Base-by-base conservation (phyloP, 2,888 invertebrate species). In the Cosmorhoe ocellata region DNA sequence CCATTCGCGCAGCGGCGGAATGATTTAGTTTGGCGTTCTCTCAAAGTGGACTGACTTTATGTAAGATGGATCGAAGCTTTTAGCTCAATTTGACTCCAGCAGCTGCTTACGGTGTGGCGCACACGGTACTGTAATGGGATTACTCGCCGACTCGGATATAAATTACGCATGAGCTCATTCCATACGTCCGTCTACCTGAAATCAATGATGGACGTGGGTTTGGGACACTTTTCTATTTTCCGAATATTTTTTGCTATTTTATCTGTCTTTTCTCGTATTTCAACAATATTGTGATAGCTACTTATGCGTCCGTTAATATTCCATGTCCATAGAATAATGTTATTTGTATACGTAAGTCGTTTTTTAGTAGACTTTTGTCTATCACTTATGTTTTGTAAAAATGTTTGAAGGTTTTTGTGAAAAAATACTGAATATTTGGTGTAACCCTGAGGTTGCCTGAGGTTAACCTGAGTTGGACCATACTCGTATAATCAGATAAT, bases 51-150 rank as follows among this genome's bases (percentile, higher is more conserved):
- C 81, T 69, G 79, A 81, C 79, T 81, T 80, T 72, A 67, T 67
- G 67, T 74, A 81, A 85, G 84, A 86, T 82, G 81, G 82, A 84
- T 84, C 77, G 83, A 81, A 75, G 84, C 85, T 86, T 86, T 87
- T 85, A 86, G 81, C 75, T 79, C 81, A 79, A 83, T 83, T 81
- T 79, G 74, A 76, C 74, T 76, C 67, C 70, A 68, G 58, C 78
- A 79, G 81, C 76, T 81, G 78, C 72, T 76, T 76, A 77, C 74
- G 69, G 70, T 71, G 66, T 76, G 77, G 71, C 76, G 75, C 76
- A 67, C 63, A 44, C 62, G 58, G 63, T 56, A 62, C 56, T 67
- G 74, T 78, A 77, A 78, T 76, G 69, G 69, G 69, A 77, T 80
- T 76, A 79, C 71, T 69, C 59, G 56, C 62, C 66, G 71, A 68